Base-by-base conservation (phyloP, 1,140 invertebrate species). In the Caerostris darwini region DNA sequence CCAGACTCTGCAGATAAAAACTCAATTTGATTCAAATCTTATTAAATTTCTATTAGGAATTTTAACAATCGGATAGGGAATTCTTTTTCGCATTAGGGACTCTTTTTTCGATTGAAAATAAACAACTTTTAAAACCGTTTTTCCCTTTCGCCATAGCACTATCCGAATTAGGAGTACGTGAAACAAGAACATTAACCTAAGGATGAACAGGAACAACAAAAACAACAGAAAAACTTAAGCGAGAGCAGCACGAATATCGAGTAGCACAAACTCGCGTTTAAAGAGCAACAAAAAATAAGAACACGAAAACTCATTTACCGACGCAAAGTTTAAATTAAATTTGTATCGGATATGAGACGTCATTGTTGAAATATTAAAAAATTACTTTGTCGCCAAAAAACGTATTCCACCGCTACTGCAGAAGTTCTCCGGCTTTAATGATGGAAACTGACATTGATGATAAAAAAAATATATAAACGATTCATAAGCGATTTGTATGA, bases 261-360 rank as follows among this genome's bases (percentile, higher is more conserved):
- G 54, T 1, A 19, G 17, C 5, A 57, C 69, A 50, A 34, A 50
- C 34, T 0, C 56, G 57, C 53, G 12, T 87, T 50, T 87, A 34
- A 34, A 34, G 0, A 34, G 34, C 34, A 34, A 34, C 34, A 2
- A 34, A 34, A 34, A 34, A 34, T 34, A 34, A 2, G 53, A 87
- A 87, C 85, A 87, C 56, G 85, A 87, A 87, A 87, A 87, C 59
- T 64, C 85, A 87, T 87, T 87, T 87, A 87, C 19, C 34, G 59
- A 4, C 85, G 17, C 58, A 3, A 85, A 54, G 57, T 87, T 64
- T 64, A 87, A 87, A 87, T 87, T 87, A 87, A 87, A 87, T 87
- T 87, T 87, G 85, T 64, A 87, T 87, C 85, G 85, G 57, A 64
- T 34, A 87, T 14, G 54, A 57, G 82, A 54, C 17, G 54, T 34